Base-by-base conservation (phyloP, 2,113 vertebrate genomes). In the Panurus biarmicus region DNA sequence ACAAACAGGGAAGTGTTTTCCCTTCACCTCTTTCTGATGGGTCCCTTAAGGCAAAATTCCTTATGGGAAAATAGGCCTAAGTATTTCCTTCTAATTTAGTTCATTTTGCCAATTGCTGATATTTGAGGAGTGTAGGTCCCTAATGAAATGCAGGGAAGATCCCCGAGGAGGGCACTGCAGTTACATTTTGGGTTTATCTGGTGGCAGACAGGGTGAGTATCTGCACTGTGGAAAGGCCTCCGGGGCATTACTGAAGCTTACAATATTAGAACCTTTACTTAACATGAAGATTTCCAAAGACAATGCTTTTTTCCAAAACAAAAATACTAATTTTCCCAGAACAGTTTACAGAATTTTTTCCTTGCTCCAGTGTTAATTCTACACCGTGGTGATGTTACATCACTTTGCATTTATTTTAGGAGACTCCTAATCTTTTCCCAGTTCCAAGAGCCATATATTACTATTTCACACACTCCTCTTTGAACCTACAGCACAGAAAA, bases 401-500 rank as follows among this genome's bases (percentile, higher is more conserved):
- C 38, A 28, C 90, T 94, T 60, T 61, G 65, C 73, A 11, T 47
- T 62, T 80, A 90, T 84, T 93, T 5, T 36, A 58, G 28, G 40
- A 54, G 44, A n/a, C 45, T 72, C 90, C 44, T 65, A 89, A 71
- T 90, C 74, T 72, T 92, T 78, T 76, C 28, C 36, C 26, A 56
- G 81, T 44, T 84, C n/a, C 5, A 12, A 51, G 36, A 45, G 13
- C 26, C 42, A 25, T 56, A 21, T 33, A 78, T 6, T 85, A 56
- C 54, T 65, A 29, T 31, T 91, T 90, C 77, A 85, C 76, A 70
- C 4, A 2, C 38, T 94, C 44, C 26, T 79, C 89, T 87, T 94
- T 96, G 82, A 96, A 78, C 54, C 28, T 61, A 80, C 74, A 93
- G 58, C 40, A 51, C 88, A 90, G 75, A 95, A 96, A 95, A 87